Evolutionary conservation across 2,113 vertebrate species (phyloP).

Genomic region (Aix galericulata): DNA sequence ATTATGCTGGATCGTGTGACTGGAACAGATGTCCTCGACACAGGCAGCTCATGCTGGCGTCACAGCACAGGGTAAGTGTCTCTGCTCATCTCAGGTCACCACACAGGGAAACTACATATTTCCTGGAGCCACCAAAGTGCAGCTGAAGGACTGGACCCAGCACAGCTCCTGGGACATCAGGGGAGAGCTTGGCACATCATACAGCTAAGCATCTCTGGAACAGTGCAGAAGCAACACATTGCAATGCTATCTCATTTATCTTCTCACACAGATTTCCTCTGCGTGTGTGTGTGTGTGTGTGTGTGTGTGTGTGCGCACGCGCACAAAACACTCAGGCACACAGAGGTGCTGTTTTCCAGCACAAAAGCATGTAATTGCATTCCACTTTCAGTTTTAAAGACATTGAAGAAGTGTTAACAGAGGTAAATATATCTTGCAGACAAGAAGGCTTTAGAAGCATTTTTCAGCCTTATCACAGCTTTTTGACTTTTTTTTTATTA

Average conservation of each 20-base stretch:
- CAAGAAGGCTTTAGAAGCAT: not conserved
- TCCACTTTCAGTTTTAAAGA: not conserved
- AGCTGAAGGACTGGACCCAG: not conserved
- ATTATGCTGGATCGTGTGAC: not conserved
- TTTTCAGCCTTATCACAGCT: not conserved
- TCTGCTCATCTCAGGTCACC: not conserved
- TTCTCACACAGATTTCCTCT: accelerated
- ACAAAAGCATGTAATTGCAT: not conserved
- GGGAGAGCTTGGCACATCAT: not conserved
- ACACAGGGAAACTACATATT: not conserved
- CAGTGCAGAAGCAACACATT: not conserved
- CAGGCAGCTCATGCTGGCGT: not conserved
- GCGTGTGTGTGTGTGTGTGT: accelerated
- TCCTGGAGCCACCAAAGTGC: not conserved
- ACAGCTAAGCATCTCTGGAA: not conserved
- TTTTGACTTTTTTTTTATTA: not conserved
- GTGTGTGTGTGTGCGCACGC: accelerated
- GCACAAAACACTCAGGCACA: not conserved
- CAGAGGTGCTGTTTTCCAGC: not conserved
- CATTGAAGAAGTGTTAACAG: not conserved
- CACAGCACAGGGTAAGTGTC: not conserved
- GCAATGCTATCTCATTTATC: not conserved
- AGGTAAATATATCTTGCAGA: not conserved
- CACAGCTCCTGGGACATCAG: not conserved
- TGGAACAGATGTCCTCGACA: not conserved